phyloP scores from a whole-genome alignment of 2,888 invertebrate genomes.

The Subacronicta megacephala region DNA sequence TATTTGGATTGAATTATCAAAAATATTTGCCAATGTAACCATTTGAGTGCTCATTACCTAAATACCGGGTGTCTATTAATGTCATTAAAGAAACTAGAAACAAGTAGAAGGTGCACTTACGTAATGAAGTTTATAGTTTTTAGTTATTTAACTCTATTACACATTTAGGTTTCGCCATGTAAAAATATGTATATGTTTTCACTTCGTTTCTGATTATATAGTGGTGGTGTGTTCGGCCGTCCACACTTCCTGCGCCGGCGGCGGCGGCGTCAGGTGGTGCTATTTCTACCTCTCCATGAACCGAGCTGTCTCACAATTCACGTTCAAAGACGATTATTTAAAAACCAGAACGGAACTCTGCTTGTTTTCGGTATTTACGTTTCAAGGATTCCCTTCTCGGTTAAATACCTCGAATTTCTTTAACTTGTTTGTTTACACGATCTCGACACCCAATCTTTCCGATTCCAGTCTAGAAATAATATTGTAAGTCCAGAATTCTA shows the following conservation, averaged over 20 bases:
- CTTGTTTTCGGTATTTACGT: slow-evolving; percentile 61
- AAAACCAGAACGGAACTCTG: slow-evolving; percentile 61
- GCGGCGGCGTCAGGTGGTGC: slow-evolving; percentile 76
- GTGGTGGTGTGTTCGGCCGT: slow-evolving; percentile 68
- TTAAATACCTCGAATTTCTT: slow-evolving; percentile 52
- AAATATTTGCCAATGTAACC: slow-evolving; percentile 36
- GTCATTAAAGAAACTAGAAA: slow-evolving; percentile 23
- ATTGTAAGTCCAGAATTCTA: slow-evolving; percentile 13
- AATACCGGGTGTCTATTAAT: slow-evolving; percentile 34
- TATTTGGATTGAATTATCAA: too few species aligned
- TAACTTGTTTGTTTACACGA: slow-evolving; percentile 48
- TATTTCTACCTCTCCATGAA: slow-evolving; percentile 84
- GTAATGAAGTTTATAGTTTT: slow-evolving; percentile 39
- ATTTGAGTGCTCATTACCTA: slow-evolving; percentile 22
- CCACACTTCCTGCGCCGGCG: slow-evolving; percentile 78
- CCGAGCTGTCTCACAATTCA: slow-evolving; percentile 74
- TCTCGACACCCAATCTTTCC: slow-evolving; percentile 21
- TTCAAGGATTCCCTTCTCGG: slow-evolving; percentile 59
- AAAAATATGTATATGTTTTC: slow-evolving; percentile 58
- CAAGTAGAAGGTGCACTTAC: slow-evolving; percentile 27
- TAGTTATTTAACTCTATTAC: slow-evolving; percentile 28
- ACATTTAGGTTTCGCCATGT: slow-evolving; percentile 40
- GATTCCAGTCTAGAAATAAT: slow-evolving; percentile 33
- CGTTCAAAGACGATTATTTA: slow-evolving; percentile 83
- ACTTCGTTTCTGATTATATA: slow-evolving; percentile 55